Base-by-base conservation (phyloP, 1,140 invertebrate species). In the Ostrea edulis region DNA sequence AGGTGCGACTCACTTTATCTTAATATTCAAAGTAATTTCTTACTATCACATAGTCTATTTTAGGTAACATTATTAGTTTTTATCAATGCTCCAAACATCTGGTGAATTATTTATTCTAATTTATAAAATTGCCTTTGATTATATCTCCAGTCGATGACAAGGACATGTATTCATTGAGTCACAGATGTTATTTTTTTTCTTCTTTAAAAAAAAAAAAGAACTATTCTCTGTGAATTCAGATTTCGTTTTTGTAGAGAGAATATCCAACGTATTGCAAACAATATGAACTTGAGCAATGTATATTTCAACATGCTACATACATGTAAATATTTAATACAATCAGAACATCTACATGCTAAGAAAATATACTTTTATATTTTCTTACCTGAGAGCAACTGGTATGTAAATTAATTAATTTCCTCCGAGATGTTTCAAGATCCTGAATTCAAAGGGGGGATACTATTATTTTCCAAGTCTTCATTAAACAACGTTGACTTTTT, bases 1-100 rank as follows among this genome's bases (percentile, higher is more conserved):
- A 35, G 25, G 68, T 29, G 68, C 25, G 35, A 2, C 9, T 77
- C 68, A 77, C 68, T 77, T 77, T 77, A 77, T 77, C 68, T 14
- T 29, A 77, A 77, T 77, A 77, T 22, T 77, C 25, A 9, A 77
- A 77, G 68, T 35, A 77, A 35, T 77, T 77, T 77, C 68, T 77
- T 77, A 77, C 35, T 77, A 77, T 77, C 29, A 77, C 25, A 14
- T 29, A 11, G 29, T 77, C 68, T 77, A 77, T 77, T 77, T 77
- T 77, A 77, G 68, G 14, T 29, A 77, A 77, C 68, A 35, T 29
- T 29, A 14, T 77, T 77, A 5, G 22, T 9, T 8, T 22, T 77
- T 29, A 77, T 77, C 25, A 77, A 14, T 11, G 25, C 25, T 29
- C 68, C 14, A 25, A 77, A 35, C 68, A 77, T 44, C 68, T 77